These are phyloP conservation scores for Cheiracanthium punctorium DNA, from an alignment of 2,888 invertebrate genomes.

Conservation along the genomic window DNA sequence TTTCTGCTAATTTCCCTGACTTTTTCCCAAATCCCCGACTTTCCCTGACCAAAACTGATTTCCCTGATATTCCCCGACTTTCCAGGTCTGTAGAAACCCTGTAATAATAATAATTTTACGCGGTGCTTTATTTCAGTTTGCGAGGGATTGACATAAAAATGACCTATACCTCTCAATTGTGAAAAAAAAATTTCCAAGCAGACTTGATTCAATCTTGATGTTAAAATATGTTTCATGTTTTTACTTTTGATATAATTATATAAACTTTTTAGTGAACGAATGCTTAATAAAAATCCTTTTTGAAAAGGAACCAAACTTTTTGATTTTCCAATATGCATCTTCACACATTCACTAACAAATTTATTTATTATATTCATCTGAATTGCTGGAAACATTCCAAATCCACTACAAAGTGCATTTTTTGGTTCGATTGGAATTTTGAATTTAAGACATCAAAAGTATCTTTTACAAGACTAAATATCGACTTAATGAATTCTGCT, in stretches of 20 bases:
- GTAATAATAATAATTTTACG: no score
- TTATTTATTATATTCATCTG: not conserved
- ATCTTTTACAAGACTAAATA: not conserved
- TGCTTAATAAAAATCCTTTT: not conserved
- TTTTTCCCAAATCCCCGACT: no score
- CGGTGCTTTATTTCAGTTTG: no score
- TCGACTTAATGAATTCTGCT: no score
- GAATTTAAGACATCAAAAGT: conserved; percentile 1
- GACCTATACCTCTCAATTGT: no score
- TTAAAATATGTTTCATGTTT: not conserved
- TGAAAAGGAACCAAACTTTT: not conserved
- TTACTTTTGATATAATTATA: not conserved
- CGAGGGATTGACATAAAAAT: no score
- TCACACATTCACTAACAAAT: not conserved
- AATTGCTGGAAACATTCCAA: not conserved
- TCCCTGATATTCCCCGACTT: no score
- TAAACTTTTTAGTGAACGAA: not conserved
- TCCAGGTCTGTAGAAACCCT: no score
- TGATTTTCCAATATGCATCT: not conserved
- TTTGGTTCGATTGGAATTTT: not conserved
- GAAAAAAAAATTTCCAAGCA: not conserved
- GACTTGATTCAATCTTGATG: not conserved
- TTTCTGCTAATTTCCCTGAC: no score
- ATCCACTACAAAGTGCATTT: not conserved
- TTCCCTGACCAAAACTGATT: no score